Base-by-base conservation (phyloP, 2,113 vertebrate genomes). In the Brachyistius frenatus region DNA sequence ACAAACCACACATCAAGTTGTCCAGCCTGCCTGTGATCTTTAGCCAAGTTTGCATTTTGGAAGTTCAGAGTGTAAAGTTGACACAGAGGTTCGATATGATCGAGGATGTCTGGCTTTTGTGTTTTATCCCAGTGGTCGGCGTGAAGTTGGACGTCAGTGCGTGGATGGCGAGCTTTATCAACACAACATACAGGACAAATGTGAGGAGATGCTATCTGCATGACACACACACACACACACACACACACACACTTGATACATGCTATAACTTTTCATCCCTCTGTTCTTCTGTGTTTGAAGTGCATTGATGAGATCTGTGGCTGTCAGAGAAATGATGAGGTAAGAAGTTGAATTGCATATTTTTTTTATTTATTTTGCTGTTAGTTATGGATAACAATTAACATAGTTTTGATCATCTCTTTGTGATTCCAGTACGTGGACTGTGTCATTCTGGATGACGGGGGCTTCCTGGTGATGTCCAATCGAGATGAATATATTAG, bases 401-500 rank as follows among this genome's bases (percentile, higher is more conserved):
- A 8, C 15, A 2, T 4, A 61, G 11, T 15, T 61, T 36, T 69
- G 61, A 66, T 7, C 5, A 2, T 90, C 46, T 92, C 4, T 63
- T 0, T 93, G 70, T 76, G 44, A 11, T 92, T 88, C 36, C 88
- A 99, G 98, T 91, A 96, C 44, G 92, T 99, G 79, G 97, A 99
- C 75, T 99, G 98, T 86, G 94, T 98, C 86, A 95, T 99, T 84
- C 95, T 99, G 81, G 98, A 99, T 35, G 98, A 99, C 1, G 98
- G 98, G 5, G 98, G 98, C 35, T 99, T 99, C 93, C 95, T 99
- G 89, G 82, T 99, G 86, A 98, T 99, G 97, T 95, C 98, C 78
- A 99, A 99, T 91, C 94, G 95, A 72, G 96, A 97, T 37, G 91
- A 95, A 6, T 96, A 98, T 76, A 94, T 96, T 4, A 87, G 90